Percentiles rank a stretch among this genome's conserved stretches.
Evolutionary conservation across 2,888 invertebrate species (phyloP).

Genomic region (Dusona sp.): DNA sequence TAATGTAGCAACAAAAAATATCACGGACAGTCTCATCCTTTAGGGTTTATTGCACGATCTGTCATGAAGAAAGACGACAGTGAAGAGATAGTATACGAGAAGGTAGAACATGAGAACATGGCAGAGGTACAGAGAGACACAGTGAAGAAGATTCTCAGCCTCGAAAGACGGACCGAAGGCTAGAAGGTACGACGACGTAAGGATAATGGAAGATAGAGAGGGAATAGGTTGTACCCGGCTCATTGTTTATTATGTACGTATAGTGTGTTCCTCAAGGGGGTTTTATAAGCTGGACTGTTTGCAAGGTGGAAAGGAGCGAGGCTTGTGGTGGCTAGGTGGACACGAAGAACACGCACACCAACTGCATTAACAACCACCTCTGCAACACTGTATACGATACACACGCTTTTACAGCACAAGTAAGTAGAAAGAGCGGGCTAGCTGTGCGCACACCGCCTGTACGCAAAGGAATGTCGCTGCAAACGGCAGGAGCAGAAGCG

Average conservation of each 20-base stretch:
- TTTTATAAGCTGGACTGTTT: slow-evolving; percentile 62
- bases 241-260: slow-evolving; percentile 74
- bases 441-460: slow-evolving; percentile 59
- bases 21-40: slow-evolving; percentile 35
- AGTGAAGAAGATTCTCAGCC: slow-evolving; percentile 52
- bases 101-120: slow-evolving; percentile 49
- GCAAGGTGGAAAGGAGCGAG: slow-evolving; percentile 60
- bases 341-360: slow-evolving; percentile 62
- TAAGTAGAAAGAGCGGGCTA: slow-evolving; percentile 63
- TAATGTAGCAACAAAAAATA: slow-evolving; percentile 35
- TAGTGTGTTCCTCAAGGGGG: slow-evolving; percentile 64
- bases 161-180: slow-evolving; percentile 57
- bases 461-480: slow-evolving; percentile 74
- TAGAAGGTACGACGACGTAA: slow-evolving; percentile 66
- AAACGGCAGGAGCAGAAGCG: slow-evolving; percentile 62
- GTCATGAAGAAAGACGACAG: slow-evolving; percentile 58
- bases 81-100: slow-evolving; percentile 23
- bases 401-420: slow-evolving; percentile 55
- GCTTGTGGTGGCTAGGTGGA: slow-evolving; percentile 58
- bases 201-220: slow-evolving; percentile 72
- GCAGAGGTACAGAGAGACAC: slow-evolving; percentile 43
- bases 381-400: slow-evolving; percentile 45
- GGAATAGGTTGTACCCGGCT: slow-evolving; percentile 69
- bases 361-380: slow-evolving; percentile 41
- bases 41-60: slow-evolving; percentile 59